Base-by-base conservation (phyloP, 1,140 invertebrate species). In the Drosophila ogumai region DNA sequence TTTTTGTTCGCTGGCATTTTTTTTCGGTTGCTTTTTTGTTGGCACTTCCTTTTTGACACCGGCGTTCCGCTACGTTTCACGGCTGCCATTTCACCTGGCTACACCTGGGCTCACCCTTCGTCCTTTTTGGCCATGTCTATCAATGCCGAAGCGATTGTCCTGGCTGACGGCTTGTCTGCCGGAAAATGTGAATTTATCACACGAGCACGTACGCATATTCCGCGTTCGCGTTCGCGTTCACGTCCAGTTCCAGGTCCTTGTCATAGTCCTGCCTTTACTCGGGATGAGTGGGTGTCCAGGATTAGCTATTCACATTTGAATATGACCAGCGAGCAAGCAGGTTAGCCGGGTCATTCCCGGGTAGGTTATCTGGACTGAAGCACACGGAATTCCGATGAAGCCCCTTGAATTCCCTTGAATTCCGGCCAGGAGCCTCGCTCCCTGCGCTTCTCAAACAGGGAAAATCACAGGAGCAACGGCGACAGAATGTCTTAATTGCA, bases 151-250 rank as follows among this genome's bases (percentile, higher is more conserved):
- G 55, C 80, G 79, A 82, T 82, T 82, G 81, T 82, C 75, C 78
- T 73, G 63, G 28, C 75, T 54, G 19, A 58, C 43, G 50, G 50
- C 78, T 44, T 87, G 60, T 71, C 76, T 88, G 84, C 75, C 84
- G 84, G 84, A 88, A 88, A 88, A 88, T 88, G 85, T 90, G 84
- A 88, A 88, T 88, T 88, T 88, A 88, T 88, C 84, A 88, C 84
- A 88, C 84, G 84, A 88, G 84, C 84, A 88, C 84, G 84, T 88
- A 88, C 84, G 84, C 84, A 84, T 88, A 84, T 88, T 82, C 81
- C 66, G 44, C 73, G 54, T 54, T 8, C 34, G 13, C 19, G 47
- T 50, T 7, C 47, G 31, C 10, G 50, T 54, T 4, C 50, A 10
- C 31, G 17, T 52, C 3, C 49, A 19, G 17, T 22, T 22, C 22